A percentile compares a stretch with the other conserved stretches of the same genome.
phyloP scores from a whole-genome alignment of 1,140 invertebrate species.

The Papilio helenus region DNA sequence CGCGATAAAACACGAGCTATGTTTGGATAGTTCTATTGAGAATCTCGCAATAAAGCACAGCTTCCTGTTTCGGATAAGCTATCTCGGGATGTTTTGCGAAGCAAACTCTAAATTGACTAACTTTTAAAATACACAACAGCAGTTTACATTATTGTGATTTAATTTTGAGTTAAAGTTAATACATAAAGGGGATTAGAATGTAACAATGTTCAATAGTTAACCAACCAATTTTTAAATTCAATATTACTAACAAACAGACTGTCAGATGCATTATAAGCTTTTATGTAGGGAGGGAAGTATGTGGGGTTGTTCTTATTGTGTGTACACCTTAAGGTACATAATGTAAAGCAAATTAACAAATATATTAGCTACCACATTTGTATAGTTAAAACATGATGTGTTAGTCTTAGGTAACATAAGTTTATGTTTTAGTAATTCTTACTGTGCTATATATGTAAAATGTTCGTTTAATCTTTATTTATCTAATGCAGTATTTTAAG shows the following conservation, averaged over 20 bases:
- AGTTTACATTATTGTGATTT: conserved; percentile 23
- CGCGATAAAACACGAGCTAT: conserved; percentile 21
- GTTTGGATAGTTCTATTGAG: conserved; percentile 38
- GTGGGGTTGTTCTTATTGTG: too few relatives aligned
- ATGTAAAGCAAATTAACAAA: too few relatives aligned
- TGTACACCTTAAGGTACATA: too few relatives aligned
- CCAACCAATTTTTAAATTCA: not conserved
- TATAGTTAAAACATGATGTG: too few relatives aligned
- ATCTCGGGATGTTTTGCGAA: conserved; percentile 28
- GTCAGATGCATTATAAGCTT: not conserved
- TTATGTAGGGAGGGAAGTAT: not conserved
- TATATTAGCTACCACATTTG: too few relatives aligned
- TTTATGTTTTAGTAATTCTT: too few relatives aligned
- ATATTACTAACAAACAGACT: not conserved
- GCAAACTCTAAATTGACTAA: conserved; percentile 34
- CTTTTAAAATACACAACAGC: conserved; percentile 32
- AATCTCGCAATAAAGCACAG: conserved; percentile 34
- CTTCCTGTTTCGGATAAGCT: conserved; percentile 35
- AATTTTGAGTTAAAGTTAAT: not conserved
- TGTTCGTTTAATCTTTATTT: not conserved
- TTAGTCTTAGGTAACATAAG: too few relatives aligned
- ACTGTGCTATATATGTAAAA: not conserved
- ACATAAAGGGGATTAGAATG: not conserved
- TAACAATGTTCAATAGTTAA: not conserved
- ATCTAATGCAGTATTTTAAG: not conserved